Base-by-base conservation (phyloP, 1,140 invertebrate species). In the Ganaspis sp. region DNA sequence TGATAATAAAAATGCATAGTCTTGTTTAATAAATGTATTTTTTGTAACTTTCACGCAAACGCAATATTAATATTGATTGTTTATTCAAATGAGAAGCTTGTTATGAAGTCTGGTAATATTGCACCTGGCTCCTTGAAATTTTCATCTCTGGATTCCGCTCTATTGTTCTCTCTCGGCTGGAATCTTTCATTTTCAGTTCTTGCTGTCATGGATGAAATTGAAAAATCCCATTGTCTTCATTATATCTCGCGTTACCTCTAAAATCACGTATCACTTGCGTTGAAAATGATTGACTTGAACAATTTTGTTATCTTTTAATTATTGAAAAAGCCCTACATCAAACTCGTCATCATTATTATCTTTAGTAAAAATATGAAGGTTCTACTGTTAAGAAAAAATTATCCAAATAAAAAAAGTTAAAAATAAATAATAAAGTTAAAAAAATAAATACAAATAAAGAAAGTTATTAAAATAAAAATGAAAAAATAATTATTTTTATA, bases 41-140 rank as follows among this genome's bases (percentile, higher is more conserved):
- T 58, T 58, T 58, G 9, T 23, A 21, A 11, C 1, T 23, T 54
- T 23, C 19, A 23, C 19, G 11, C 11, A 29, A 29, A 3, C 4
- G 23, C 15, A n/a, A 64, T 29, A 64, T 29, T 11, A 64, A 29
- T 29, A 64, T 64, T 64, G 11, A 34, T 29, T 29, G 26, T 64
- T 8, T 26, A 64, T 64, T 64, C 12, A 29, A 64, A 29, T 34
- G 26, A 29, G 26, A n/a, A 29, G 26, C 58, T 64, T 49, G 45
- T 49, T 64, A 64, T 64, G 58, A 64, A 29, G 58, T n/a, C 58
- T 64, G 26, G 58, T 64, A 64, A 26, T 34, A 64, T 26, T 64
- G 58, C 58, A 64, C 58, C 58, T 64, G 58, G 23, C 58, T 29
- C 58, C 58, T 64, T 64, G 58, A 34, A 64, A 64, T 64, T 64